Percentiles rank a stretch among this genome's conserved stretches.
These are phyloP conservation scores for Stenodema calcarata DNA, from an alignment of 2,888 invertebrate species.

Conservation along the genomic window DNA sequence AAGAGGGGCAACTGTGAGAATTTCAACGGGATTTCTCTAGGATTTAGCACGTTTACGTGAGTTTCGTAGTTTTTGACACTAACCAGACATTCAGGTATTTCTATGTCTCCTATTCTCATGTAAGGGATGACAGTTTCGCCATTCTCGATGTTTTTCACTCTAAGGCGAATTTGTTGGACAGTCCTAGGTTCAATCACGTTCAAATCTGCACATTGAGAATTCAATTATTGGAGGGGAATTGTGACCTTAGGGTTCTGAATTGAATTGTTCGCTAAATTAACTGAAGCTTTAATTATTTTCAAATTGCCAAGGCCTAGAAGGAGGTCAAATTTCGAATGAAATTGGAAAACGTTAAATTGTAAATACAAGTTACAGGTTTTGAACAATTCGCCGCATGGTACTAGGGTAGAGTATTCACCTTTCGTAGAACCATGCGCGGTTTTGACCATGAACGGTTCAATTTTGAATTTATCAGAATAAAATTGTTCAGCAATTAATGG, in stretches of 20 bases:
- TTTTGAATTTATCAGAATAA: not conserved
- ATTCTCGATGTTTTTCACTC: not conserved
- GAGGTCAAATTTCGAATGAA: conserved; percentile 15
- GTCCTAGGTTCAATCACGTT: not conserved
- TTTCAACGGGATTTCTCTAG: not conserved
- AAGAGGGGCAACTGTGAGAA: not conserved
- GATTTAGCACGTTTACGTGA: not conserved
- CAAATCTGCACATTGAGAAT: not conserved
- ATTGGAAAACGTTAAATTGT: conserved; percentile 37
- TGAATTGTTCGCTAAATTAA: not conserved
- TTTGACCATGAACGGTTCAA: not conserved
- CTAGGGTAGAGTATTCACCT: not conserved
- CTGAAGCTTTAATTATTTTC: not conserved
- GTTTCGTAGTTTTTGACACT: conserved; percentile 7
- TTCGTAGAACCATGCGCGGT: conserved; percentile 28
- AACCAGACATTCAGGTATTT: conserved; percentile 26
- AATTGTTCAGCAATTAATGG: conserved; percentile 6
- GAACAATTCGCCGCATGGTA: conserved; percentile 20
- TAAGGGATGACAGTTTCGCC: conserved; percentile 5
- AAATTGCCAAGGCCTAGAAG: conserved; percentile 15
- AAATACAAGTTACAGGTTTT: not conserved
- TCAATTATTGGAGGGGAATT: not conserved
- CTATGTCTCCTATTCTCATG: not conserved
- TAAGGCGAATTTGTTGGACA: not conserved
- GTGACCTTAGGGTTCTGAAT: not conserved